A percentile compares a stretch with the other conserved stretches of the same genome.
Evolutionary conservation across 2,113 vertebrate genomes (phyloP).

Genomic region (Hylia prasina): DNA sequence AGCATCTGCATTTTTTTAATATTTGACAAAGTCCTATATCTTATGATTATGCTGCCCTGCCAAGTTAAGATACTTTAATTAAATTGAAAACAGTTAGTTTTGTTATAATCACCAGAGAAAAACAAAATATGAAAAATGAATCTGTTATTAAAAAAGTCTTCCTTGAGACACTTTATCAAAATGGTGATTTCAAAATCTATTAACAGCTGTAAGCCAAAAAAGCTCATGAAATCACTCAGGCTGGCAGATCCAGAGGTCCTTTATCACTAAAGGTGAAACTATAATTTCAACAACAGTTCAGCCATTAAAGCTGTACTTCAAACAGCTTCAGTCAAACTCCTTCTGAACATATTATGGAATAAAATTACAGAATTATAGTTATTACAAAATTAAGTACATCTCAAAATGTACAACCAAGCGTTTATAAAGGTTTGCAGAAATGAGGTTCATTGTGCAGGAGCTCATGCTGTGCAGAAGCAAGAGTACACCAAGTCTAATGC

Average conservation of each 20-base stretch:
- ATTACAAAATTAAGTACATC: neutral
- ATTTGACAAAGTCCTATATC: neutral
- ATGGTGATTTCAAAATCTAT: neutral
- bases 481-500: neutral
- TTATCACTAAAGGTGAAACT: neutral
- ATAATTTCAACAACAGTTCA: neutral
- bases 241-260: neutral
- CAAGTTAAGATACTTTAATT: conserved; percentile 26
- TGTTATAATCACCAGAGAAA: neutral
- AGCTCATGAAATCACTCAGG: neutral
- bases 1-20: neutral
- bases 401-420: neutral
- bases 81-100: conserved; percentile 16
- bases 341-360: neutral
- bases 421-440: neutral
- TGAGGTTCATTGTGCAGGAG: neutral
- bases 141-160: neutral
- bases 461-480: neutral
- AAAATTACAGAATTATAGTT: neutral
- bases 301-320: neutral
- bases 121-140: conserved; percentile 38
- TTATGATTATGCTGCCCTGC: neutral
- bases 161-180: conserved; percentile 5
- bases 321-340: neutral
- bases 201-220: neutral